Evolutionary conservation across 2,113 vertebrate species (phyloP).

Genomic region (Hypanus sabinus): DNA sequence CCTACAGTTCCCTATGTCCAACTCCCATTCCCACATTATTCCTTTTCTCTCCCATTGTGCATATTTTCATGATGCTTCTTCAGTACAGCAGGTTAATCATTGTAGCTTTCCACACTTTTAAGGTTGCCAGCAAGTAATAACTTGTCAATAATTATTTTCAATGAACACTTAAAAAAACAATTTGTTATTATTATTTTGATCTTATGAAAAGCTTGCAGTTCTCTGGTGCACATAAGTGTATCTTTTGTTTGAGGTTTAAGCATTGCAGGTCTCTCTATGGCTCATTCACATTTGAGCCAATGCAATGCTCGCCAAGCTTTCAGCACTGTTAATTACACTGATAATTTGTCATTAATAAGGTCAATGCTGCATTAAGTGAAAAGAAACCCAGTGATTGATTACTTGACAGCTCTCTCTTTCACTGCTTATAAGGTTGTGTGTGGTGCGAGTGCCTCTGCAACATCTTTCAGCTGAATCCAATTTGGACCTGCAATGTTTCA

Average conservation of each 20-base stretch:
- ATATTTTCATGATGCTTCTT: background rate
- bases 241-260: constrained; percentile 22
- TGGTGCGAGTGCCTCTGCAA: background rate
- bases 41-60: background rate
- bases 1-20: background rate
- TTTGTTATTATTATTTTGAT: background rate
- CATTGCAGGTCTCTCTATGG: constrained; percentile 14
- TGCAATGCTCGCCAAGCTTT: constrained; percentile 16
- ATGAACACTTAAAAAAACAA: background rate
- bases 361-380: constrained; percentile 32
- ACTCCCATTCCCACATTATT: background rate
- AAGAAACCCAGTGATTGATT: constrained; percentile 21
- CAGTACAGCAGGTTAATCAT: constrained; percentile 6
- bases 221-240: background rate
- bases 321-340: constrained; percentile 26
- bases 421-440: background rate
- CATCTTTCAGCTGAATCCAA: constrained; percentile 29
- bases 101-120: background rate
- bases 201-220: background rate
- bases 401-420: constrained; percentile 21
- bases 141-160: constrained; percentile 21
- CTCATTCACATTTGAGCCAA: constrained; percentile 25
- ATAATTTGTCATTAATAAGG: constrained; percentile 37
- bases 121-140: background rate
- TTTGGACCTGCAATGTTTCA: background rate